Evolutionary conservation across 2,888 invertebrate genomes (phyloP), one percentile per base, ranked within the genome.

Genomic region (Orthonevra nobilis): DNA sequence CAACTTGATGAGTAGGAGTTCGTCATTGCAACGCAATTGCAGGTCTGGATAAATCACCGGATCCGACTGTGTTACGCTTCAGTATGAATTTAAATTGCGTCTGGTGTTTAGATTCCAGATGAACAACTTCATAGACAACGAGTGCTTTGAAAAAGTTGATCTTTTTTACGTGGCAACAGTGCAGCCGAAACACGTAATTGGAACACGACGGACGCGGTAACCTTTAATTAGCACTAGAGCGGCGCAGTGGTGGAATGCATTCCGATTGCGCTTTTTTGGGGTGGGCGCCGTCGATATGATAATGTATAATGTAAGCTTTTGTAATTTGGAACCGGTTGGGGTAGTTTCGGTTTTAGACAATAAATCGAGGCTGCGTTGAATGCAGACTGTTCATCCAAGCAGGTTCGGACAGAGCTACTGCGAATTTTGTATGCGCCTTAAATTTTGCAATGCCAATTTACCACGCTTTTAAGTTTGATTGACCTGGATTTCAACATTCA

Each of bases 111-210:
- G 23, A 20, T 30, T 36, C 14, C 14, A 23, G 44, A 34, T 63
- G 34, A 54, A 40, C 68, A 74, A 61, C 68, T 50, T 30, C 14
- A 9, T 44, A 32, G 56, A 44, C 34, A 28, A n/a, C 14, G 5
- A 42, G 5, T 32, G n/a, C 17, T 17, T 10, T n/a, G n/a, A n/a
- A n/a, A n/a, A 2, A 48, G 17, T 48, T 15, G 15, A n/a, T 3
- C 52, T 70, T 70, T 50, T 56, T 63, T 64, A 77, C 75, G 63
- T 72, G 32, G 30, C 14, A n/a, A n/a, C n/a, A 26, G 17, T 58
- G 70, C 56, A 70, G 63, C 14, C 63, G 36, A 36, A 56, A 9
- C 69, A 69, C 75, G 75, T 69, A 56, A 60, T 68, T 38, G 32
- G 54, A 66, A 46, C 26, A 54, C 30, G 34, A 44, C 60, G 10